Percentiles rank a stretch among this genome's conserved stretches.
Evolutionary conservation across 1,140 invertebrate species (phyloP).

Genomic region (Sitobion miscanthi): DNA sequence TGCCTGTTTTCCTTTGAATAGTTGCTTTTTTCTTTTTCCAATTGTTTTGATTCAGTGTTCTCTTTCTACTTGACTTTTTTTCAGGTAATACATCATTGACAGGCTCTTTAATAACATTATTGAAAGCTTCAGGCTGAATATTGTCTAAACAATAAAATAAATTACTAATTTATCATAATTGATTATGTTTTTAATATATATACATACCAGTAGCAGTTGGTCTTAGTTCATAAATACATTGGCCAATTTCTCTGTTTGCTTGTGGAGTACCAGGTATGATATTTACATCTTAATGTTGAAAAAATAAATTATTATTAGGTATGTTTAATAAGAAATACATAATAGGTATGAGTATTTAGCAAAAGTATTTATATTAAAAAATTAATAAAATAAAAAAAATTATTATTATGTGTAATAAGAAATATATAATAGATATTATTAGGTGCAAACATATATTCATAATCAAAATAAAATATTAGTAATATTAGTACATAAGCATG

Average conservation of each 20-base stretch:
- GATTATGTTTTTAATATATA: not conserved
- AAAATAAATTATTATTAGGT: not conserved
- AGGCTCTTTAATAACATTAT: not conserved
- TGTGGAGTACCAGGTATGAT: not conserved
- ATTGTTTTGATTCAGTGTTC: not conserved
- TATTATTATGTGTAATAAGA: too few species aligned
- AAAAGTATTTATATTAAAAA: too few species aligned
- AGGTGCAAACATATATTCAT: too few species aligned
- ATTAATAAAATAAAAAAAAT: not conserved
- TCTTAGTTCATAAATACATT: not conserved
- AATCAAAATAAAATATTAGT: too few species aligned
- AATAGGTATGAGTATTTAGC: too few species aligned
- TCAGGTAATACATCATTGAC: not conserved
- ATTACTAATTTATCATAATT: not conserved
- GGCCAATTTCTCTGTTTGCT: not conserved
- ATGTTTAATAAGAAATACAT: too few species aligned
- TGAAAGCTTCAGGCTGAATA: not conserved
- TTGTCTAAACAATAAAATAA: conserved; percentile 4
- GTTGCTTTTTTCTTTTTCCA: not conserved
- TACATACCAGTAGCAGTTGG: not conserved
- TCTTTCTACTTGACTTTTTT: not conserved
- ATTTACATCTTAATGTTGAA: not conserved
- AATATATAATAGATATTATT: too few species aligned
- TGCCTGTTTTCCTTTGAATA: not conserved
- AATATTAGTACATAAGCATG: too few species aligned